Evolutionary conservation across 2,113 vertebrate genomes (phyloP).

Genomic region (Cyanoramphus novaezelandiae): DNA sequence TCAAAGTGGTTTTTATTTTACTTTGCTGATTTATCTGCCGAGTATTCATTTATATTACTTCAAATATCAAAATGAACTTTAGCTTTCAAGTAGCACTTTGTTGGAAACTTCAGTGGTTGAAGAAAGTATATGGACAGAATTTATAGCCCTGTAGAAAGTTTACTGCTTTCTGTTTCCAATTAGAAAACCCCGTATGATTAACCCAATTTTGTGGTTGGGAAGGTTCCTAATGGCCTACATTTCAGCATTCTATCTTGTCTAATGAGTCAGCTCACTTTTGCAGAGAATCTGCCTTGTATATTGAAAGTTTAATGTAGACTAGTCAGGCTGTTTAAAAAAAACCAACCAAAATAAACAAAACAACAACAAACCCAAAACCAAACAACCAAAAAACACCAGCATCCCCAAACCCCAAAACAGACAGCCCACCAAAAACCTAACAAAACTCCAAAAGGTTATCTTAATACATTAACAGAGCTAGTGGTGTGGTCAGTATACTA

Average conservation of each 20-base stretch:
- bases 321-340: not conserved
- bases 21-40: not conserved
- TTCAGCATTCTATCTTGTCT: not conserved
- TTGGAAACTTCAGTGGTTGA: not conserved
- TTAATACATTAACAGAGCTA: not conserved
- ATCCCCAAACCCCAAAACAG: not conserved
- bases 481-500: not conserved
- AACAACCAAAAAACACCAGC: not conserved
- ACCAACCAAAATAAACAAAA: fast-evolving
- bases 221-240: not conserved
- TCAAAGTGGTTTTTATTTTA: not conserved
- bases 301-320: not conserved
- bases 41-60: not conserved
- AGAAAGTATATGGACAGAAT: not conserved
- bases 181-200: not conserved
- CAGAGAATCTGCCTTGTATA: not conserved
- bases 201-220: not conserved
- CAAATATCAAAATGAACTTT: not conserved
- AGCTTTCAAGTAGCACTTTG: not conserved
- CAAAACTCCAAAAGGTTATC: not conserved
- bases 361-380: not conserved
- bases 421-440: not conserved
- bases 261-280: not conserved
- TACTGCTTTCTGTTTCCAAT: not conserved
- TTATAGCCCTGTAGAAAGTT: not conserved